Percentiles rank a stretch among this genome's conserved stretches.
phyloP scores from a whole-genome alignment of 2,888 invertebrate genomes.

The Uropetala carovei region DNA sequence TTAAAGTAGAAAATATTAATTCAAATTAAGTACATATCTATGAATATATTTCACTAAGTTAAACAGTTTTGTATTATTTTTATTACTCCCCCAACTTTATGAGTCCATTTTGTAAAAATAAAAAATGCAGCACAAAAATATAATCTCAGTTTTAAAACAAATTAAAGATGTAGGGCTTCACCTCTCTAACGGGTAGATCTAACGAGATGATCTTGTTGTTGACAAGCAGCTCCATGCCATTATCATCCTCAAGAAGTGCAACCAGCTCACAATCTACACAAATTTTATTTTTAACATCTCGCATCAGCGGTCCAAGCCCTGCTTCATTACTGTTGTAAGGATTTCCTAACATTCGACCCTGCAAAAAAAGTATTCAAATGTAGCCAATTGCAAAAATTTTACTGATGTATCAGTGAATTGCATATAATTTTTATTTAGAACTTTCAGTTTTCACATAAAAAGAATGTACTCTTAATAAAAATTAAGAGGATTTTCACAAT shows the following conservation, averaged over 20 bases:
- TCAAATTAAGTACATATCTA: too few relatives aligned
- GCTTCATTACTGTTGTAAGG: constrained; percentile 96
- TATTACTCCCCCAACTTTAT: too few relatives aligned
- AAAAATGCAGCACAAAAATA: neutral
- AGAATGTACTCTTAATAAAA: neutral
- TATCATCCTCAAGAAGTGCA: constrained; percentile 98
- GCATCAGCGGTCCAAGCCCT: constrained; percentile 97
- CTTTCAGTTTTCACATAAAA: neutral
- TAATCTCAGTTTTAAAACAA: neutral
- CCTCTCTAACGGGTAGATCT: constrained; percentile 96
- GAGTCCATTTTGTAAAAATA: too few relatives aligned
- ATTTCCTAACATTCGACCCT: constrained; percentile 98
- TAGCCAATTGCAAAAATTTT: too few relatives aligned
- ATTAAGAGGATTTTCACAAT: too few relatives aligned
- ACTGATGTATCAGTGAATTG: too few relatives aligned
- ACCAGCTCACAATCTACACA: constrained; percentile 98
- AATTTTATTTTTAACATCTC: constrained; percentile 99
- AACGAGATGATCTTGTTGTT: constrained; percentile 98
- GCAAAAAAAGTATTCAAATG: constrained; percentile 67
- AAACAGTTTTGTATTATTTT: too few relatives aligned
- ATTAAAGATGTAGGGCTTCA: constrained; percentile 71
- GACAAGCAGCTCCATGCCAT: constrained; percentile 98
- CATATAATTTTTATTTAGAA: neutral
- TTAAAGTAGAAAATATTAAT: neutral
- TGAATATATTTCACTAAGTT: too few relatives aligned